Evolutionary conservation across 2,113 vertebrate species (phyloP).

Genomic region (Dissostichus mawsoni): DNA sequence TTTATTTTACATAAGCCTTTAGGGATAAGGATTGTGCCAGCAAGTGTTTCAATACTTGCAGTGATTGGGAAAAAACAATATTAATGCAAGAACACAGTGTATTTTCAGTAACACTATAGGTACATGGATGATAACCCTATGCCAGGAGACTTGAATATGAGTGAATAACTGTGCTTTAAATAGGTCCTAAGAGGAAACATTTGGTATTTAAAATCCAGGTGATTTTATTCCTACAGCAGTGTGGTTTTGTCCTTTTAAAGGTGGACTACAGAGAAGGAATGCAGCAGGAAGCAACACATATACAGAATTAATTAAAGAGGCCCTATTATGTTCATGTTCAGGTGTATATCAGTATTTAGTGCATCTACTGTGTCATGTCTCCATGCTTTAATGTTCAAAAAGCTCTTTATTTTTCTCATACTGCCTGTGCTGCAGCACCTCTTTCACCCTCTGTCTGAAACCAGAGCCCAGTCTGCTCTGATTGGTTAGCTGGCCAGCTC

Average conservation of each 20-base stretch:
- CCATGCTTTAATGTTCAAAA: no score
- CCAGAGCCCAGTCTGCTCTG: no score
- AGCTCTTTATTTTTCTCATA: no score
- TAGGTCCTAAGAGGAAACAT: constrained; percentile 31
- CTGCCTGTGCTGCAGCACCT: no score
- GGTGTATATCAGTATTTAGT: no score
- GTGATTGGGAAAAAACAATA: constrained; percentile 19
- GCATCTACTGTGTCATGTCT: no score
- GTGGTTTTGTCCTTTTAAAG: constrained; percentile 36
- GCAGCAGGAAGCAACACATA: constrained; percentile 48
- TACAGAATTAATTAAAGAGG: constrained; percentile 23
- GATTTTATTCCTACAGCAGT: constrained; percentile 53
- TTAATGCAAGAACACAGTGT: constrained; percentile 11
- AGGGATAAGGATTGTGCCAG: constrained; percentile 56
- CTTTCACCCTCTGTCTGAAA: no score
- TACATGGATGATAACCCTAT: constrained; percentile 30
- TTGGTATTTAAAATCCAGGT: constrained; percentile 42
- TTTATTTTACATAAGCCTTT: constrained; percentile 47
- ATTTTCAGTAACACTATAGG: constrained; percentile 35
- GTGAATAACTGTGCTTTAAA: constrained; percentile 33
- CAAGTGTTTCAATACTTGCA: constrained; percentile 46
- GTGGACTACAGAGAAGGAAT: constrained; percentile 35
- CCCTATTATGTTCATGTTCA: no score
- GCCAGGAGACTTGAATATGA: constrained; percentile 27
- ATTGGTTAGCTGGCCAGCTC: no score